Conservation (phyloP, 2,888 invertebrate genomes). For the Trichogramma evanescens region DNA sequence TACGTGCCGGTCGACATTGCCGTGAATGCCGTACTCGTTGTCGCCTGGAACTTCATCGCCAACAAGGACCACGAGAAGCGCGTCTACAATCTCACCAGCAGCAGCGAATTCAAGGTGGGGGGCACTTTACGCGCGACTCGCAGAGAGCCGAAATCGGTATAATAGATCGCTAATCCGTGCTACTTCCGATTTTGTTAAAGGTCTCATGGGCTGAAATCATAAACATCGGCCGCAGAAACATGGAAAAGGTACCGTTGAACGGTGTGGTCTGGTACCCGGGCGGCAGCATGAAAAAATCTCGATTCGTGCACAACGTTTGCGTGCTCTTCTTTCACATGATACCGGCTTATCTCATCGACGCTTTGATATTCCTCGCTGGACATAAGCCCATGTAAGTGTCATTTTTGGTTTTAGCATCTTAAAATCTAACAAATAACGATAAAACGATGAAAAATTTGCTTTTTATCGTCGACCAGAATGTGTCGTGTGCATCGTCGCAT, state of each 20-base stretch:
- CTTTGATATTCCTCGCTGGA: slow-evolving; percentile 69
- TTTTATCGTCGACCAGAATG: slow-evolving; percentile 52
- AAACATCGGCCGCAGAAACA: slow-evolving; percentile 68
- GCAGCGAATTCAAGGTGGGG: slow-evolving; percentile 65
- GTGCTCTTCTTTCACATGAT: slow-evolving; percentile 82
- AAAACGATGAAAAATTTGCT: not conserved
- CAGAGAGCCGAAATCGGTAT: not conserved
- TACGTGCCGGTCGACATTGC: slow-evolving; percentile 75
- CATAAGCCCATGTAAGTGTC: slow-evolving; percentile 82
- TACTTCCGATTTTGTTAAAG: slow-evolving; percentile 26
- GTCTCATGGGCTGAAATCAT: slow-evolving; percentile 85
- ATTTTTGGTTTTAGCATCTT: not conserved
- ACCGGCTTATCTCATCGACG: slow-evolving; percentile 81
- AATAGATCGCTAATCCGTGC: not conserved
- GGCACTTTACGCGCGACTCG: not conserved
- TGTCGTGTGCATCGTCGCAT: slow-evolving; percentile 77
- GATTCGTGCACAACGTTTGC: slow-evolving; percentile 72
- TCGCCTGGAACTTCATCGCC: slow-evolving; percentile 60
- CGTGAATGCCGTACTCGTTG: slow-evolving; percentile 66
- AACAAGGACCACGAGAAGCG: slow-evolving; percentile 51
- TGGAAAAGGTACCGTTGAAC: slow-evolving; percentile 78
- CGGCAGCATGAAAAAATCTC: slow-evolving; percentile 77
- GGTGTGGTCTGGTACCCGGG: slow-evolving; percentile 82
- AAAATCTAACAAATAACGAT: not conserved
- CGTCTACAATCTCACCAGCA: slow-evolving; percentile 71